phyloP scores from a whole-genome alignment of 2,113 vertebrate species.

The Solenodon paradoxus region DNA sequence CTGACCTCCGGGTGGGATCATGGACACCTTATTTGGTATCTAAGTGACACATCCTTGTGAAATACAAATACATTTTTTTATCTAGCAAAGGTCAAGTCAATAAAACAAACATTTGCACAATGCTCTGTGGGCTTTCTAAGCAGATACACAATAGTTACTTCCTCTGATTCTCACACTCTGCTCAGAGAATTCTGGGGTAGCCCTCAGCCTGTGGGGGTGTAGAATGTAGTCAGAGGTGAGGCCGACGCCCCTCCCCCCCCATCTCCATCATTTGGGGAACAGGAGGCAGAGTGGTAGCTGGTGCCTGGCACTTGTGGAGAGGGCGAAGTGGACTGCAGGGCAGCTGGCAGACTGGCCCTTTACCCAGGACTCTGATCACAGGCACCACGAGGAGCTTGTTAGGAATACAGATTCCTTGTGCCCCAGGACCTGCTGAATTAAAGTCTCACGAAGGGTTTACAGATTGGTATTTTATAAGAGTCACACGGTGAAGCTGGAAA shows the following conservation, averaged over 20 bases:
- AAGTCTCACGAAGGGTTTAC: neutral
- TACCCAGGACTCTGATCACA: neutral
- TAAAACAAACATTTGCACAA: conserved; percentile 57
- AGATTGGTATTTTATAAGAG: neutral
- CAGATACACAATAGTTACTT: neutral
- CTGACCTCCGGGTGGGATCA: neutral
- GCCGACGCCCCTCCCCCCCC: neutral
- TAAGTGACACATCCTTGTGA: conserved; percentile 63
- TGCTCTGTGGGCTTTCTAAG: neutral
- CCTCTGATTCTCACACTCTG: neutral
- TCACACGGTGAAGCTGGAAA: neutral
- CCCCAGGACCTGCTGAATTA: neutral
- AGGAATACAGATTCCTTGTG: neutral
- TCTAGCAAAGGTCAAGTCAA: conserved; percentile 15
- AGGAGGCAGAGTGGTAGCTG: neutral
- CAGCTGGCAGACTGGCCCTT: neutral
- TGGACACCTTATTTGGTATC: conserved; percentile 47
- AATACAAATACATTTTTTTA: conserved; percentile 67
- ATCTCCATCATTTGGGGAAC: neutral
- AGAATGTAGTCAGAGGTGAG: neutral
- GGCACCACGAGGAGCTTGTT: neutral
- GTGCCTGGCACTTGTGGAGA: neutral
- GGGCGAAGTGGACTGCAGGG: neutral
- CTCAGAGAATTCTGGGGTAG: neutral
- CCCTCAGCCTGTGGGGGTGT: neutral